Base-by-base conservation (phyloP, 1,140 invertebrate genomes). In the Asobara japonica region DNA sequence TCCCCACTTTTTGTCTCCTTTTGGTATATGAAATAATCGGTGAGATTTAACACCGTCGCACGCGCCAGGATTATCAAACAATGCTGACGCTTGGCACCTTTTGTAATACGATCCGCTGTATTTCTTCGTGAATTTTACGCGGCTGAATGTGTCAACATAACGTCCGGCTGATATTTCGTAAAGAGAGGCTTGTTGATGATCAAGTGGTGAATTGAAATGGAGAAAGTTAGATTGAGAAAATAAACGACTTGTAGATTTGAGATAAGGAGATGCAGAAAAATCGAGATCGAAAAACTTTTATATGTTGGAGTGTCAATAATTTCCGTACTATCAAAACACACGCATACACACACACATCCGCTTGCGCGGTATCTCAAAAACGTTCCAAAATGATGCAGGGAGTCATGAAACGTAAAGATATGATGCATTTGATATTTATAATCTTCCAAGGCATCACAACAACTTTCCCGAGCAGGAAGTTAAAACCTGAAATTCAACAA, bases 41-140 rank as follows among this genome's bases (percentile, higher is more conserved):
- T 3, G 68, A 72, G 77, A 77, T 78, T 71, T 71, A 71, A 71
- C 45, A 71, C 45, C 78, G 73, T 77, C 77, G 61, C 74, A 72
- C 71, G 67, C 74, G 70, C 75, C 66, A 75, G 18, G 22, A 56
- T 77, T 82, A 83, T 83, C 82, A 77, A 79, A 83, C 82, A 83
- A 83, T 83, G 77, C 74, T 62, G 30, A 41, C 60, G 33, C 75
- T 41, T 60, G 70, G 41, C 22, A 56, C 22, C 20, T 56, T 56
- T 56, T 56, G 51, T 56, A 56, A 56, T 11, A 11, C 22, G 22
- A 56, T n/a, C n/a, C n/a, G 22, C 16, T 51, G 16, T 51, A 20
- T 51, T 51, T 51, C 20, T 18, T 13, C 20, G 3, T 4, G 36
- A 41, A 41, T 41, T 45, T 45, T 45, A 13, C 41, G n/a, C 11